These are phyloP conservation scores for Coregonus sp. DNA, from an alignment of 2,797 vertebrate species.

Conservation along the genomic window DNA sequence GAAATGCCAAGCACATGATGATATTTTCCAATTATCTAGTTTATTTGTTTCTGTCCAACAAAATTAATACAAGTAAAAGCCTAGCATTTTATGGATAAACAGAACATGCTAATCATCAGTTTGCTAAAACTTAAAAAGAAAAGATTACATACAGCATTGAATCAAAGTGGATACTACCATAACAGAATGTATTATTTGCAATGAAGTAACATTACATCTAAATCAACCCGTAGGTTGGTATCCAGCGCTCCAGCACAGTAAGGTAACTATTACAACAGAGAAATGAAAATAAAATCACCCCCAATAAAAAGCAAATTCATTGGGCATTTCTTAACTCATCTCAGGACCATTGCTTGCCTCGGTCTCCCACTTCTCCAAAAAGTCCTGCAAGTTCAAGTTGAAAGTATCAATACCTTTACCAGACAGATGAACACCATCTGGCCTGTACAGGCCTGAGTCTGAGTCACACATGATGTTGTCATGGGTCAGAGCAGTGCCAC, in stretches of 20 bases:
- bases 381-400: constrained; percentile 77
- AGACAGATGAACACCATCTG: constrained; percentile 76
- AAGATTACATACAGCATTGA: background rate
- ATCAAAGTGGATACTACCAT: background rate
- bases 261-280: constrained; percentile 8
- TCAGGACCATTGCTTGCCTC: constrained; percentile 45
- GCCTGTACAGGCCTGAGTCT: constrained; percentile 75
- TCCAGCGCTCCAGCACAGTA: background rate
- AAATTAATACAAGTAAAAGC: constrained; percentile 3
- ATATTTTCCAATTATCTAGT: background rate
- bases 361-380: constrained; percentile 79
- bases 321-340: constrained; percentile 14
- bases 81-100: background rate
- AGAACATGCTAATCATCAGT: background rate
- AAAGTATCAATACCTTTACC: constrained; percentile 79
- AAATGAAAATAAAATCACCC: background rate
- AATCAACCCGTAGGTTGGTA: constrained; percentile 9
- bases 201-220: constrained; percentile 8
- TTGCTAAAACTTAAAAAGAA: background rate
- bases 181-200: background rate
- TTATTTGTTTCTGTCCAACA: background rate
- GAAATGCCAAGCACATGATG: background rate
- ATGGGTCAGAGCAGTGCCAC: constrained; percentile 65
- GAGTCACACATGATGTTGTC: constrained; percentile 72
- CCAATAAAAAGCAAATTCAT: constrained; percentile 1